Percentiles rank a stretch among this genome's conserved stretches.
Conservation (phyloP, 2,888 invertebrate species). For the Schizotus pectinicornis region DNA sequence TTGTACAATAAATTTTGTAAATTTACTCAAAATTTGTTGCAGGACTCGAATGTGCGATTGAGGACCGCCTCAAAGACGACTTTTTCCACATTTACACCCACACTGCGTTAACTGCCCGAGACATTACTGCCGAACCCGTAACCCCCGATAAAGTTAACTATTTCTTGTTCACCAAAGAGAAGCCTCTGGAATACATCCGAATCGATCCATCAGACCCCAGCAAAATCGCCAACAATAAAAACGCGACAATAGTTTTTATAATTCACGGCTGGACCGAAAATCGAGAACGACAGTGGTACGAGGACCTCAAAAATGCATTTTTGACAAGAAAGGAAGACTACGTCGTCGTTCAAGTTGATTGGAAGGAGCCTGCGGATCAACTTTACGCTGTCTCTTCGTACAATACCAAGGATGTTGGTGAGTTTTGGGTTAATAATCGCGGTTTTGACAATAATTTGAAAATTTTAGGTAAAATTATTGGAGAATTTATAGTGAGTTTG, state of each 20-base stretch:
- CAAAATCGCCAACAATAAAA: slow-evolving; percentile 24
- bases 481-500: slow-evolving; percentile 39
- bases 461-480: slow-evolving; percentile 39
- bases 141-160: slow-evolving; percentile 40
- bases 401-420: slow-evolving; percentile 47
- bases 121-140: slow-evolving; percentile 38
- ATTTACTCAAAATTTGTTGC: neutral
- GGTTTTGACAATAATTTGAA: neutral
- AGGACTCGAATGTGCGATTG: slow-evolving; percentile 24
- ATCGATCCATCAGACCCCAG: slow-evolving; percentile 35
- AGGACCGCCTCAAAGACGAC: slow-evolving; percentile 36
- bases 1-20: neutral
- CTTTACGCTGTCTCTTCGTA: slow-evolving; percentile 43
- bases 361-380: slow-evolving; percentile 44
- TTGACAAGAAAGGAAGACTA: slow-evolving; percentile 33
- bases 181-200: slow-evolving; percentile 34
- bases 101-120: slow-evolving; percentile 37
- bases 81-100: slow-evolving; percentile 44
- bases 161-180: slow-evolving; percentile 36
- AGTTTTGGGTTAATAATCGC: slow-evolving; percentile 20
- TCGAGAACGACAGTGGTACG: slow-evolving; percentile 39
- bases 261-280: slow-evolving; percentile 46
- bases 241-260: slow-evolving; percentile 39
- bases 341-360: slow-evolving; percentile 45
- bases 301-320: slow-evolving; percentile 44